These are phyloP conservation scores for Melanerpes formicivorus DNA, from an alignment of 2,113 vertebrate species.

Conservation along the genomic window DNA sequence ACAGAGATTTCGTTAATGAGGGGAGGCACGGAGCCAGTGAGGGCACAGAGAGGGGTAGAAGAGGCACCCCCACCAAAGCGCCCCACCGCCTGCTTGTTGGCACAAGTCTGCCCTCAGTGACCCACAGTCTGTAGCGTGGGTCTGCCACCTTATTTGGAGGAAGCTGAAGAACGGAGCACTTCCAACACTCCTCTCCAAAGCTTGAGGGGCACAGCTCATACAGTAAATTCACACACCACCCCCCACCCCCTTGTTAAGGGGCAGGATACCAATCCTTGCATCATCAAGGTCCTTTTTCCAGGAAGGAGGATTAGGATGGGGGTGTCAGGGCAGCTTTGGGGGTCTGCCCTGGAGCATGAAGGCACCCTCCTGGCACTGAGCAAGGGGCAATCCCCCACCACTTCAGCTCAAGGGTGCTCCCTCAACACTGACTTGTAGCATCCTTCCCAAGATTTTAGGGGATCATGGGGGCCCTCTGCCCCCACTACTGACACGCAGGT, in stretches of 20 bases:
- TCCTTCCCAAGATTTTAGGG: not conserved
- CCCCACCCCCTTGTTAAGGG: not conserved
- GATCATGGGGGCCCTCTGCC: not conserved
- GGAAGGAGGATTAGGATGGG: not conserved
- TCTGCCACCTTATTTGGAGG: not conserved
- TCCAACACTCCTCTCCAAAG: not conserved
- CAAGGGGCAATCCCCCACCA: not conserved
- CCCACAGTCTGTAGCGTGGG: accelerated
- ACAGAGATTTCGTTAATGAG: constrained; percentile 31
- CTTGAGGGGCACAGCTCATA: not conserved
- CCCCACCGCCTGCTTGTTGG: not conserved
- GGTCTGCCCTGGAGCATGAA: accelerated
- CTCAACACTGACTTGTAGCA: not conserved
- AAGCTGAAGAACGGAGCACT: not conserved
- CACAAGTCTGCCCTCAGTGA: not conserved
- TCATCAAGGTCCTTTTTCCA: not conserved
- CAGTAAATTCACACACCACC: not conserved
- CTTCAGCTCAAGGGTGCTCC: not conserved
- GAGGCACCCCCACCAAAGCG: not conserved
- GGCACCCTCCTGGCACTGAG: not conserved
- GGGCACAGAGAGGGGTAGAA: not conserved
- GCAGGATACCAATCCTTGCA: accelerated
- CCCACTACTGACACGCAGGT: accelerated
- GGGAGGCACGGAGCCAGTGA: constrained; percentile 24
- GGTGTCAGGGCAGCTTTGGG: not conserved